These are phyloP conservation scores for Aurelia aurita DNA, from an alignment of 30 jellyfish, hydroid and myxozoan genomes.

Conservation along the genomic window DNA sequence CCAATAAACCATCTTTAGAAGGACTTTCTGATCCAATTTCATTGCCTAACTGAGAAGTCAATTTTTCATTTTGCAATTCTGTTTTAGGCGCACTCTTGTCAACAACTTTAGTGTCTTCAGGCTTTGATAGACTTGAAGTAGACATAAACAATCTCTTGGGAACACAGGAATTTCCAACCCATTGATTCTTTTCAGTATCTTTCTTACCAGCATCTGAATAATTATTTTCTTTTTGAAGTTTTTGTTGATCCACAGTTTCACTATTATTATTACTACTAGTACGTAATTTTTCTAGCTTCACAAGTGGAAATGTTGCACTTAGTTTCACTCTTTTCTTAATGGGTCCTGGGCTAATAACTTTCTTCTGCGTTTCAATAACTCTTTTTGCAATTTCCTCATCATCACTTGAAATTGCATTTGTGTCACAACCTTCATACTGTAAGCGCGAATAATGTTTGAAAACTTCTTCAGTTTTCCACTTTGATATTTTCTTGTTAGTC, in stretches of 20 bases:
- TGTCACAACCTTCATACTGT: slow-evolving; percentile 63
- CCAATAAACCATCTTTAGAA: too few relatives aligned
- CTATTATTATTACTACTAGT: too few relatives aligned
- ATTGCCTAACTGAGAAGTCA: too few relatives aligned
- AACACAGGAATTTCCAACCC: slow-evolving; percentile 38
- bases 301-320: not conserved
- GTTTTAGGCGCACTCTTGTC: not conserved
- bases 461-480: slow-evolving; percentile 65
- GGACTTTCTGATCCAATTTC: too few relatives aligned
- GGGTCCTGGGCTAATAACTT: slow-evolving; percentile 4
- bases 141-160: slow-evolving; percentile 2
- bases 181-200: not conserved
- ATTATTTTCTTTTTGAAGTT: not conserved
- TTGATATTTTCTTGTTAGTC: slow-evolving; percentile 72
- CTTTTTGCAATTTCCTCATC: slow-evolving; percentile 42
- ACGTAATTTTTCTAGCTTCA: not conserved
- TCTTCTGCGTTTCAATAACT: slow-evolving; percentile 42
- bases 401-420: slow-evolving; percentile 12
- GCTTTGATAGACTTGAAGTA: too few relatives aligned
- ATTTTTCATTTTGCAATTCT: too few relatives aligned
- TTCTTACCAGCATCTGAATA: not conserved
- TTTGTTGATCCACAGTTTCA: not conserved
- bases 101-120: not conserved
- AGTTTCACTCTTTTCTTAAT: not conserved
- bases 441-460: slow-evolving; percentile 53